Conservation (phyloP, 2,888 invertebrate genomes). For the Philereme vetulata region DNA sequence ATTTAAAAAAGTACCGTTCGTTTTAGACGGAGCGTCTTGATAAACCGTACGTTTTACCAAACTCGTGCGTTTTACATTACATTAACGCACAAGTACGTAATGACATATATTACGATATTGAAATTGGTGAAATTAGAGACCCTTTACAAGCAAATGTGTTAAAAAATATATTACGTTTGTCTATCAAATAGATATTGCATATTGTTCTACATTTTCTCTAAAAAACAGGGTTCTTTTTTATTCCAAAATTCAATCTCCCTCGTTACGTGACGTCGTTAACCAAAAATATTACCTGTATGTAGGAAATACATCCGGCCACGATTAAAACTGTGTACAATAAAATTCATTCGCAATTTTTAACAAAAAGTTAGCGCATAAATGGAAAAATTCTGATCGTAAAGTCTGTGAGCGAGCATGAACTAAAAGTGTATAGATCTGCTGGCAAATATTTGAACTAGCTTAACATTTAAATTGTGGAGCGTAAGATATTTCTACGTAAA, state of each 20-base stretch:
- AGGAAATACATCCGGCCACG: slow-evolving; percentile 9
- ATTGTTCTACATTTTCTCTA: background rate
- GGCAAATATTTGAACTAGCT: slow-evolving; percentile 21
- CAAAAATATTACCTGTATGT: slow-evolving; percentile 7
- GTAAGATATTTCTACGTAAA: slow-evolving; percentile 2
- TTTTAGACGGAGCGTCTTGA: too few relatives aligned
- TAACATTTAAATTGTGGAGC: slow-evolving; percentile 5
- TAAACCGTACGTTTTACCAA: too few relatives aligned
- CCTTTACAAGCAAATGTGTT: too few relatives aligned
- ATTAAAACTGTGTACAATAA: slow-evolving; percentile 22
- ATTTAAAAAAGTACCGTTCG: too few relatives aligned
- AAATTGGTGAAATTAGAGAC: too few relatives aligned
- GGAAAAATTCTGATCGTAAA: background rate
- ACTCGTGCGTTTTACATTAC: too few relatives aligned
- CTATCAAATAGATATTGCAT: too few relatives aligned
- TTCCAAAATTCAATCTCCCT: slow-evolving; percentile 6
- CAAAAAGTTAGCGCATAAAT: slow-evolving; percentile 2
- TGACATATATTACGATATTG: too few relatives aligned
- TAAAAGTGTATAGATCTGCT: slow-evolving; percentile 10
- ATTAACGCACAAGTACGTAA: too few relatives aligned
- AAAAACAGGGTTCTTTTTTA: slow-evolving; percentile 1
- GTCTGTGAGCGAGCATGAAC: slow-evolving; percentile 3
- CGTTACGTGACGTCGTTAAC: slow-evolving; percentile 9
- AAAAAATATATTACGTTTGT: too few relatives aligned
- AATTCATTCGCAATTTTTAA: slow-evolving; percentile 7